Conservation (phyloP, 2,888 invertebrate species). For the Dascillus cervinus region DNA sequence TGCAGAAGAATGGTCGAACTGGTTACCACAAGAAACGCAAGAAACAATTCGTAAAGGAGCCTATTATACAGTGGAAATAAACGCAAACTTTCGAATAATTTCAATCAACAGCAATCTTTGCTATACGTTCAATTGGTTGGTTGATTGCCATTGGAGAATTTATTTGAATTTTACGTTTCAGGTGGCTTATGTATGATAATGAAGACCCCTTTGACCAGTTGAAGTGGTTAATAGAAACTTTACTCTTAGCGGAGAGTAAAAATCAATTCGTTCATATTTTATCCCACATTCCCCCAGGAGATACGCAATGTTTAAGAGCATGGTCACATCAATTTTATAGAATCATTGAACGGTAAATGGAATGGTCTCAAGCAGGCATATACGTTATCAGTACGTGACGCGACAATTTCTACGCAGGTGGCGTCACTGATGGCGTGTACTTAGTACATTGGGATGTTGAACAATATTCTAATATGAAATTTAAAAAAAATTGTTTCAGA, state of each 20-base stretch:
- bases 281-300: conserved; percentile 35
- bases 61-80: conserved; percentile 60
- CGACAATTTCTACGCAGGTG: no score
- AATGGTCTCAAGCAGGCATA: no score
- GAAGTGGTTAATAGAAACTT: conserved; percentile 69
- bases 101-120: conserved; percentile 72
- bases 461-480: no score
- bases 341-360: conserved; percentile 19
- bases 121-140: conserved; percentile 59
- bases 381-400: no score
- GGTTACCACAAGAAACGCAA: conserved; percentile 55
- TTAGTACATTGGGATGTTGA: no score
- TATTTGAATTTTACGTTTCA: no score
- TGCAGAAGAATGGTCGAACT: conserved; percentile 60
- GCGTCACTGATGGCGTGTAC: no score
- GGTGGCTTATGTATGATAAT: conserved; percentile 40
- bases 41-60: conserved; percentile 56
- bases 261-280: conserved; percentile 51
- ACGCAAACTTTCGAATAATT: conserved; percentile 61
- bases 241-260: conserved; percentile 63
- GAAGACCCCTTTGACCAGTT: conserved; percentile 67
- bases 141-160: no score
- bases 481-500: no score
- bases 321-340: conserved; percentile 63
- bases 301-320: conserved; percentile 54